phyloP scores from a whole-genome alignment of 1,140 invertebrate species.

The Venustaconcha ellipsiformis region DNA sequence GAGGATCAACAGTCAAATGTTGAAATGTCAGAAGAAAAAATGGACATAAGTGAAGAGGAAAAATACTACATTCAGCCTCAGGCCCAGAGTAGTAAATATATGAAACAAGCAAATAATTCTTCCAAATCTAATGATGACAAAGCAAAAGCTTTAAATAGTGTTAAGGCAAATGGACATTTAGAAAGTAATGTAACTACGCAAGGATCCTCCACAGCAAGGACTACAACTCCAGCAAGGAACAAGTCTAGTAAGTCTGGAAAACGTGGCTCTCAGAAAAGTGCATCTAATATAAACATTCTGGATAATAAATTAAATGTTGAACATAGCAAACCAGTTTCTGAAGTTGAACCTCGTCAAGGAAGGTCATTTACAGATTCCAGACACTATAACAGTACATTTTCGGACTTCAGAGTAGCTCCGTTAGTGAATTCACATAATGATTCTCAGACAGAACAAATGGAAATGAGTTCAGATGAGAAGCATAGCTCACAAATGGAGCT shows the following conservation, averaged over 20 bases:
- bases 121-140: conserved; percentile 45
- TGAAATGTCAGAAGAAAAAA: conserved; percentile 41
- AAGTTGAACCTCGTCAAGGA: conserved; percentile 14
- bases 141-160: conserved; percentile 19
- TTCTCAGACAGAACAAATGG: conserved; percentile 14
- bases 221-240: no score
- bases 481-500: conserved; percentile 14
- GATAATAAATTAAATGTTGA: conserved; percentile 15
- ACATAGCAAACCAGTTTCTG: neutral
- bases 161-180: conserved; percentile 29
- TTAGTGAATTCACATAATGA: conserved; percentile 30
- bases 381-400: conserved; percentile 51
- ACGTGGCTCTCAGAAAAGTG: conserved; percentile 28
- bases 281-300: conserved; percentile 6
- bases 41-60: conserved; percentile 44
- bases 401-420: conserved; percentile 48
- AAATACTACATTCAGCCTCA: conserved; percentile 30
- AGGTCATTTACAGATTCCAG: conserved; percentile 26
- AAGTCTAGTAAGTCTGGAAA: no score
- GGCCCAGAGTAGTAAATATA: conserved; percentile 51
- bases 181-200: conserved; percentile 3
- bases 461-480: conserved; percentile 16
- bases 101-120: conserved; percentile 51
- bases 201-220: no score
- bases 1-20: conserved; percentile 14